phyloP scores from a whole-genome alignment of 2,888 invertebrate genomes.

The Drosophila paranaensis region DNA sequence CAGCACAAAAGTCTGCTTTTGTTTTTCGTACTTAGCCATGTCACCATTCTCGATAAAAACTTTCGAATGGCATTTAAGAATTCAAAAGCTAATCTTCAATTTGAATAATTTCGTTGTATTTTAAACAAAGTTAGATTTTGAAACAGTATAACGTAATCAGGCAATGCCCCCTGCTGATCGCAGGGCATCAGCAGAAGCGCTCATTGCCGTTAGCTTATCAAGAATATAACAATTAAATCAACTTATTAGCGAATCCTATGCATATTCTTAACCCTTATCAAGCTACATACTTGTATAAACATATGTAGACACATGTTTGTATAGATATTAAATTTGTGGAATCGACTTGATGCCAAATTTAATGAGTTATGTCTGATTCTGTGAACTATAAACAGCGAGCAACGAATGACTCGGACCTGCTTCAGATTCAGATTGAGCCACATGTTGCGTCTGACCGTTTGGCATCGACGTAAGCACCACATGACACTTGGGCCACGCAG shows the following conservation, averaged over 20 bases:
- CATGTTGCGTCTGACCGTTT: constrained; percentile 39
- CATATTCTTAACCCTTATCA: background rate
- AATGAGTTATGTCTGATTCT: constrained; percentile 25
- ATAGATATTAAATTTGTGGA: background rate
- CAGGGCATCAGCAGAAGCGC: background rate
- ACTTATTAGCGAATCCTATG: background rate
- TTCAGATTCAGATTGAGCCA: constrained; percentile 36
- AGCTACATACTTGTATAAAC: background rate
- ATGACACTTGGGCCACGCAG: background rate
- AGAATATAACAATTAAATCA: background rate
- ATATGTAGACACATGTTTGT: background rate
- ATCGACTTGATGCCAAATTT: constrained; percentile 15
- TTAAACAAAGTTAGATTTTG: too few relatives aligned
- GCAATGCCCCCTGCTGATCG: background rate
- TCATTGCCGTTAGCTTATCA: background rate
- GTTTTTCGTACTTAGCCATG: constrained; percentile 6
- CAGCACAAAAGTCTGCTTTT: constrained; percentile 28
- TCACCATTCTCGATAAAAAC: background rate
- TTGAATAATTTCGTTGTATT: too few relatives aligned
- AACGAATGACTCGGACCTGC: constrained; percentile 17
- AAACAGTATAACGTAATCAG: background rate
- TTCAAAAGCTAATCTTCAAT: background rate
- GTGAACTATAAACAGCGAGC: constrained; percentile 23
- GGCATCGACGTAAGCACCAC: constrained; percentile 15
- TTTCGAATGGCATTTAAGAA: background rate